Evolutionary conservation across 2,797 vertebrate species (phyloP), one percentile per base, ranked within the genome.

Genomic region (Myripristis jacobus): DNA sequence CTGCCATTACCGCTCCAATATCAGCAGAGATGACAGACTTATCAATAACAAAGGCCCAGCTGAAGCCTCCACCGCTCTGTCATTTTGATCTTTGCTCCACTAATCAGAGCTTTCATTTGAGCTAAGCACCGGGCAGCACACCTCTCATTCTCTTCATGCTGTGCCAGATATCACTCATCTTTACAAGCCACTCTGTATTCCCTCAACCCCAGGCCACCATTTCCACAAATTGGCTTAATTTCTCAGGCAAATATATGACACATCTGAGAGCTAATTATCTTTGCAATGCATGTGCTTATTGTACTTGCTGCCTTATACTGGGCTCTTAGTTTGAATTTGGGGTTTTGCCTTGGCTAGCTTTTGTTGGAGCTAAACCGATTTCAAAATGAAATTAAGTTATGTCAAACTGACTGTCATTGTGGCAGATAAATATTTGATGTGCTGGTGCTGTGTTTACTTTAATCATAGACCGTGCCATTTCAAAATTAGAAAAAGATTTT

Each of bases 21-120:
- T 96, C 93, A 94, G 92, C 88, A 64, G 94, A 94, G 96, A 96
- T 97, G 96, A 97, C 96, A 97, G 95, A 96, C 95, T 96, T 95
- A 96, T 97, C 95, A 96, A 96, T 96, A 96, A 96, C 94, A 94
- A 93, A 94, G 93, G 90, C 89, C 91, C 93, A 93, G 93, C 92
- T 95, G 94, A 94, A 95, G 94, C 88, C 90, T 85, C 16, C 64
- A 81, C 90, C 88, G 90, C 88, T 94, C 94, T 92, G 92, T 94
- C 91, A 94, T 94, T 95, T 95, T 96, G 96, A 96, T 96, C 95
- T 95, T 94, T 94, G 94, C 94, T 95, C 93, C 92, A 89, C 93
- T 93, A 93, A 95, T 94, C 93, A 93, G 92, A 94, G 93, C 90
- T 94, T 94, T 94, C 94, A 95, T 95, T 95, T 94, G 92, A 94